These are phyloP conservation scores for Nannoperca obscura DNA, from an alignment of 2,797 vertebrate species.

Conservation along the genomic window DNA sequence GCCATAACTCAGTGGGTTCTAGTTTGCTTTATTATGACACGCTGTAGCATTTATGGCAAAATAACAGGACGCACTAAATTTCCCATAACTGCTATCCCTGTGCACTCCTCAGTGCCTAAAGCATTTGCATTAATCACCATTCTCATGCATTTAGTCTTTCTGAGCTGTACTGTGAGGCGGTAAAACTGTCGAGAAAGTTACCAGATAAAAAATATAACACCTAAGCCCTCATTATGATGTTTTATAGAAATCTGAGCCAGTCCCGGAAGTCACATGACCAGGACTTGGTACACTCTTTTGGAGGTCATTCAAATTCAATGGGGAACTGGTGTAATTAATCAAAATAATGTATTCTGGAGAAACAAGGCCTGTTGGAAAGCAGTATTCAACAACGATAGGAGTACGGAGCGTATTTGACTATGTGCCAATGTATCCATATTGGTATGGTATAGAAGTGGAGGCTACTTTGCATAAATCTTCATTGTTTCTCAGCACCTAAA, in stretches of 20 bases:
- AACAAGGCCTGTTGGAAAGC: slow-evolving; percentile 55
- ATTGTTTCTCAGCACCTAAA: slow-evolving; percentile 31
- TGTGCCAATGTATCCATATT: slow-evolving; percentile 54
- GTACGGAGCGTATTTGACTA: slow-evolving; percentile 42
- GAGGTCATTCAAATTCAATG: slow-evolving; percentile 77
- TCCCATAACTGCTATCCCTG: slow-evolving; percentile 46
- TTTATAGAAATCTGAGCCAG: slow-evolving; percentile 61
- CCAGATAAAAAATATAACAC: slow-evolving; percentile 38
- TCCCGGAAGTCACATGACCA: slow-evolving; percentile 67
- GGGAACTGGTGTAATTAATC: slow-evolving; percentile 75
- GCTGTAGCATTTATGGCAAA: slow-evolving; percentile 56
- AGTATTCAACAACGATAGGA: slow-evolving; percentile 47
- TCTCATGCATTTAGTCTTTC: slow-evolving; percentile 24
- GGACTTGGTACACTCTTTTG: slow-evolving; percentile 65
- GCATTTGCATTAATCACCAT: slow-evolving; percentile 62
- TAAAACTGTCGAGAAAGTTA: slow-evolving; percentile 58
- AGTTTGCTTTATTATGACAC: slow-evolving; percentile 53
- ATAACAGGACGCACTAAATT: slow-evolving; percentile 60
- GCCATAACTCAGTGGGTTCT: slow-evolving; percentile 43
- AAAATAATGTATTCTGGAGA: slow-evolving; percentile 70
- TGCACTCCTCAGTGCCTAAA: slow-evolving; percentile 38
- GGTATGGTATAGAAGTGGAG: slow-evolving; percentile 14
- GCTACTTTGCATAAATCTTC: slow-evolving; percentile 30
- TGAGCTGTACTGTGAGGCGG: slow-evolving; percentile 16
- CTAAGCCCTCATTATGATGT: slow-evolving; percentile 63